Evolutionary conservation across 2,888 invertebrate genomes (phyloP), one percentile per base, ranked within the genome.

Genomic region (Tetheella fluctuosa): DNA sequence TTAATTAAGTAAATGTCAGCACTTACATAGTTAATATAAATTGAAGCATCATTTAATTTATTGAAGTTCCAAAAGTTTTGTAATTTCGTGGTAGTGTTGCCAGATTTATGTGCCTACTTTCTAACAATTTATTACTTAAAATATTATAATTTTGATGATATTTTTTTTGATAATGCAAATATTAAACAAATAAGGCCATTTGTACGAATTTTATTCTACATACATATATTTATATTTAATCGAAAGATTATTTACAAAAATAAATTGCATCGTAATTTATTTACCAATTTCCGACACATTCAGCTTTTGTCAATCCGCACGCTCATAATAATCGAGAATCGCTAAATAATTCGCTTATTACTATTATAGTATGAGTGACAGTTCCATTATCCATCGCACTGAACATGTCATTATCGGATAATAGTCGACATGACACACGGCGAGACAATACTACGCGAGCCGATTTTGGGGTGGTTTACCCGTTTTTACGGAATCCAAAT

Each of bases 401-500:
- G 60, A 78, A 76, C 74, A 76, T 72, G 72, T 77, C 71, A 83
- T 84, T 81, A 82, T 73, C 69, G 76, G 79, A 79, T 85, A 70
- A 79, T 80, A 74, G 82, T 74, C 79, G 68, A 64, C 58, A 55
- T 65, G 65, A 64, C 71, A 65, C 65, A 64, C 68, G 68, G 59
- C 39, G 23, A 42, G 59, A 79, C 73, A 80, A 82, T 73, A 58
- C 70, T 60, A 54, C 74, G 60, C 68, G 63, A 54, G 68, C 68
- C 69, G 64, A 55, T 75, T 84, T 79, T 77, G 76, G 77, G 76
- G 69, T 74, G 73, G 77, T 75, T 80, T 77, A 65, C 70, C 68
- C 71, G 68, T 64, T 81, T 84, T 83, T 76, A 73, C 75, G 80
- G 79, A 83, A 84, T 76, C 70, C 65, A 58, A 62, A 70, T 76